These are phyloP conservation scores for Atethmia centrago DNA, from an alignment of 2,888 invertebrate species.

Conservation along the genomic window DNA sequence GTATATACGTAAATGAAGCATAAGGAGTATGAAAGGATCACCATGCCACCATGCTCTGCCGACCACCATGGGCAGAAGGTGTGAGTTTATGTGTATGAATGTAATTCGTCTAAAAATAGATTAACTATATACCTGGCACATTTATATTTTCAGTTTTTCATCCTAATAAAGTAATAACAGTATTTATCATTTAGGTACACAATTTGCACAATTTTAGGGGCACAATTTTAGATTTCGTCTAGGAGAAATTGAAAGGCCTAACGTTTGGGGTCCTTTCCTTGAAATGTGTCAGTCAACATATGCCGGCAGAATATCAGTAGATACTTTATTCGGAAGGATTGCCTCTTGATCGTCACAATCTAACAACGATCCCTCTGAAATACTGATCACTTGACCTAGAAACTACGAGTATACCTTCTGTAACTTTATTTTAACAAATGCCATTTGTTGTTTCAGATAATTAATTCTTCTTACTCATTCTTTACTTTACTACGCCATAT, in stretches of 20 bases:
- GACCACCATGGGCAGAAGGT: too few relatives aligned
- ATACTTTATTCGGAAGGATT: constrained; percentile 2
- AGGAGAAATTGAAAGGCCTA: constrained; percentile 4
- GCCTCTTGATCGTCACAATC: not conserved
- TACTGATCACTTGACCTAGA: constrained; percentile 11
- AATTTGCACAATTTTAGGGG: too few relatives aligned
- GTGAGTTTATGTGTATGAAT: too few relatives aligned
- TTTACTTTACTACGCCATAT: constrained; percentile 81
- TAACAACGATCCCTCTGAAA: not conserved
- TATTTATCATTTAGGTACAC: too few relatives aligned
- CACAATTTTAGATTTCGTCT: not conserved
- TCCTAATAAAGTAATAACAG: too few relatives aligned
- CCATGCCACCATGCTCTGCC: too few relatives aligned
- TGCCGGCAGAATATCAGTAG: not conserved
- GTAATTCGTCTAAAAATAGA: not conserved
- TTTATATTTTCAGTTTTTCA: not conserved
- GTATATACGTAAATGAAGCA: not conserved
- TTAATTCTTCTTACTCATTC: constrained; percentile 83
- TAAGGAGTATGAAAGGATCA: too few relatives aligned
- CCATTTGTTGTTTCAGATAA: constrained; percentile 77
- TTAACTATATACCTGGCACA: not conserved
- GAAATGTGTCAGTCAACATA: constrained; percentile 27
- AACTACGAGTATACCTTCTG: not conserved
- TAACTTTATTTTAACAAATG: not conserved
- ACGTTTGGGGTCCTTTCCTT: constrained; percentile 11